These are phyloP conservation scores for Notodonta dromedarius DNA, from an alignment of 2,888 invertebrate species.

Conservation along the genomic window DNA sequence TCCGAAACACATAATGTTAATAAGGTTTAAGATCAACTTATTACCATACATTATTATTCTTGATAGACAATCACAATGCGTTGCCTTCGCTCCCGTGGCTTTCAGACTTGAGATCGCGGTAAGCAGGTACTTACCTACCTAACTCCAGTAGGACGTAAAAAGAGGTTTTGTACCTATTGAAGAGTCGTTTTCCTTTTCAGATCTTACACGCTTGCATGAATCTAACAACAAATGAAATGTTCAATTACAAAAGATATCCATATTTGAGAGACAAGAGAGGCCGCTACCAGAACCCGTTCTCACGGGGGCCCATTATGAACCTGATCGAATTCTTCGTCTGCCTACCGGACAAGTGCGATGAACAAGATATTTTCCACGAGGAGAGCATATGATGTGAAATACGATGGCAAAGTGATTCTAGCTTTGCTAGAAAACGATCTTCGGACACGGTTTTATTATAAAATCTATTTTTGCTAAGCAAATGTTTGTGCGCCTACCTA, in stretches of 20 bases:
- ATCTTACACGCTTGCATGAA: conserved; percentile 96
- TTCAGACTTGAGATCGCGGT: no score
- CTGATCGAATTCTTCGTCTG: conserved; percentile 96
- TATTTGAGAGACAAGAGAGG: conserved; percentile 95
- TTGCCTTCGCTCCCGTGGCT: no score
- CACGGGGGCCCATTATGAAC: conserved; percentile 94
- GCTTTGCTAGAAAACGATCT: conserved; percentile 26
- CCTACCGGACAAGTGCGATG: conserved; percentile 90
- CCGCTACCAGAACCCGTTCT: conserved; percentile 95
- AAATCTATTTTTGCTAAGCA: conserved; percentile 20
- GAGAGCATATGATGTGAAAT: conserved; percentile 80
- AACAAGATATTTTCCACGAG: conserved; percentile 88
- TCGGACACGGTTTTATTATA: conserved; percentile 20
- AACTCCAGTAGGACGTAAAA: no score
- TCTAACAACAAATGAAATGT: conserved; percentile 97
- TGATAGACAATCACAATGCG: no score
- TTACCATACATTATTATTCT: no score
- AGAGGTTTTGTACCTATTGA: no score
- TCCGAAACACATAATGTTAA: no score
- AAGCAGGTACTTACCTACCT: no score
- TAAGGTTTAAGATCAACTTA: no score
- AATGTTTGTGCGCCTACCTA: no score
- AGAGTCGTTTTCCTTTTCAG: conserved; percentile 72
- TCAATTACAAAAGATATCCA: conserved; percentile 95
- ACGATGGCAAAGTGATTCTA: conserved; percentile 31